Percentiles rank a stretch among this genome's conserved stretches.
Evolutionary conservation across 1,140 invertebrate species (phyloP).

Genomic region (Drosophila kurseongensis): DNA sequence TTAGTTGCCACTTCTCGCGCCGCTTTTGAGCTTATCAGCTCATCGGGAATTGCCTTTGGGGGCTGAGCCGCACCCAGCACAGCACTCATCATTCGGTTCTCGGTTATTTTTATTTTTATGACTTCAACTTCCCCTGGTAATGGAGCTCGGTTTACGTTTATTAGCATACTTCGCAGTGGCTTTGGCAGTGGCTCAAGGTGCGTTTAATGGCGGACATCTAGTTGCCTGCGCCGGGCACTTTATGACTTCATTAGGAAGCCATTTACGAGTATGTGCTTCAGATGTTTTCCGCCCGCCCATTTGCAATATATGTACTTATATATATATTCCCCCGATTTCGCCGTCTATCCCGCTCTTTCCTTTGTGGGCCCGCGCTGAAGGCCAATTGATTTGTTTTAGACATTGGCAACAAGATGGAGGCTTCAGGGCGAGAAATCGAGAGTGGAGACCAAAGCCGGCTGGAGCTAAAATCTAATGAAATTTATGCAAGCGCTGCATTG

Average conservation of each 20-base stretch:
- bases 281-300: conserved; percentile 13
- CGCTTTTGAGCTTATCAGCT: conserved; percentile 40
- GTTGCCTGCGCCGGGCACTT: conserved; percentile 63
- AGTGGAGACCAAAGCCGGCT: conserved; percentile 9
- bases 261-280: conserved; percentile 63
- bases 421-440: background rate
- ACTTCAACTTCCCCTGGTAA: conserved; percentile 60
- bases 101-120: conserved; percentile 67
- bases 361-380: conserved; percentile 43
- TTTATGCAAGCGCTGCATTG: conserved; percentile 80
- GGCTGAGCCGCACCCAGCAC: background rate
- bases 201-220: conserved; percentile 74
- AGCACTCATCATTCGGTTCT: conserved; percentile 35
- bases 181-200: conserved; percentile 65
- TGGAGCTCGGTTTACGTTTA: conserved; percentile 74
- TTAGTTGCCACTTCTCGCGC: conserved; percentile 23
- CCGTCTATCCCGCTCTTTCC: background rate
- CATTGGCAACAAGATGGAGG: conserved; percentile 26
- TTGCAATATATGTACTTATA: conserved; percentile 4
- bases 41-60: conserved; percentile 30
- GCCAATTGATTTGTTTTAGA: conserved; percentile 75
- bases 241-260: conserved; percentile 75
- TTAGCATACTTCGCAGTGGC: conserved; percentile 75
- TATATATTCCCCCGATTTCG: conserved; percentile 11
- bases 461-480: conserved; percentile 78